Conservation (phyloP, 2,797 vertebrate species). For the Pseudotriccus pelzelni region DNA sequence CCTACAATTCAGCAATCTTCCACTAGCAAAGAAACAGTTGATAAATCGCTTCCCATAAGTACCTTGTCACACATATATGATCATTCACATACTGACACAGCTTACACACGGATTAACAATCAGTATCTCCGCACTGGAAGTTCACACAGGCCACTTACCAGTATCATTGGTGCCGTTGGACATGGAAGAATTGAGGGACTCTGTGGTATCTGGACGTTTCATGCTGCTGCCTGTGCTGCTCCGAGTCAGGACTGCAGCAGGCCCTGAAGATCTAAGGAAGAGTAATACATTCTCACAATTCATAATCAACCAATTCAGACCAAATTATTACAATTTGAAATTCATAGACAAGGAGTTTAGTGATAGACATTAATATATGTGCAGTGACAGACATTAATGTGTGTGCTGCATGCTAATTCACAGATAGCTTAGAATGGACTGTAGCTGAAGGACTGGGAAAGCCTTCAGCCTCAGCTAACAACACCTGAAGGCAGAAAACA, state of each 20-base stretch:
- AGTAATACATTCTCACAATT: neutral
- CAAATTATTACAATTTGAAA: neutral
- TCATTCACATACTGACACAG: neutral
- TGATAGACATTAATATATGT: neutral
- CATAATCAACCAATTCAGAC: neutral
- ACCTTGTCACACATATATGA: neutral
- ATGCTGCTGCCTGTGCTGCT: conserved; percentile 84
- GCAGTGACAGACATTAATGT: neutral
- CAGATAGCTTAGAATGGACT: neutral
- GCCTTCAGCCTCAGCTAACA: neutral
- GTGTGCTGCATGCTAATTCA: neutral
- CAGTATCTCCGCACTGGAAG: neutral
- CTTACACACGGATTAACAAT: neutral
- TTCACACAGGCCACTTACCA: conserved; percentile 73
- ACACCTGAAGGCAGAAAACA: neutral
- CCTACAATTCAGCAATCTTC: neutral
- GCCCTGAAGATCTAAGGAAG: conserved; percentile 84
- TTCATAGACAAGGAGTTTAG: neutral
- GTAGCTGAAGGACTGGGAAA: neutral
- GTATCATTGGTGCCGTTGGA: conserved; percentile 97
- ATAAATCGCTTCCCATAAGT: neutral
- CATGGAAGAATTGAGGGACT: conserved; percentile 95
- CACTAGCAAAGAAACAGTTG: neutral
- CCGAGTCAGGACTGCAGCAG: conserved; percentile 80
- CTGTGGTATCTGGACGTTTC: conserved; percentile 92